Base-by-base conservation (phyloP, 2,797 vertebrate genomes). In the Momotus momota region DNA sequence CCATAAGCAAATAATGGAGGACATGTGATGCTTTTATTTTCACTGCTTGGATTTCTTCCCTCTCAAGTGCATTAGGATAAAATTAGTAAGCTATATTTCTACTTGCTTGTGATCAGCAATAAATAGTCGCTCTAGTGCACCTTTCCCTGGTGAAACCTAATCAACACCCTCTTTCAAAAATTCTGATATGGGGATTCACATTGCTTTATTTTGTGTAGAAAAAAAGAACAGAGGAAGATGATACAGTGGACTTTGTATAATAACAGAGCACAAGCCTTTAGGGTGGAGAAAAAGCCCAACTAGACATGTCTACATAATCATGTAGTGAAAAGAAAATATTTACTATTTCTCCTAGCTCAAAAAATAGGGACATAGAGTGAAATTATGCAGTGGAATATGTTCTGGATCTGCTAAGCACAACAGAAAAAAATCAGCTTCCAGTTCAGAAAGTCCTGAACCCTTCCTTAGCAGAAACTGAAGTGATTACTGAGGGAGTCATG, bases 41-140 rank as follows among this genome's bases (percentile, higher is more conserved):
- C 79, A 96, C 70, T 90, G 54, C 69, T 90, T 91, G 80, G 87
- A 89, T 92, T 83, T 94, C 69, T 78, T 88, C 75, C 78, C 85
- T 92, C 67, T 88, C 77, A 95, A 95, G 85, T 73, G 82, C 91
- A 95, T 96, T 67, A 96, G 87, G 89, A 87, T 66, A 92, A 95
- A 97, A 96, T 96, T 96, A 97, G 85, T 75, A 95, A 97, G 93
- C 31, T 69, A 12, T 83, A 94, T 94, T 92, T 96, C 94, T 91
- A 93, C 81, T 54, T 95, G 92, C 61, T 94, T 97, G 58, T 94
- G 93, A 97, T 94, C 95, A 96, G 72, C 81, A 94, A 55, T 77
- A 95, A 94, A 74, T 95, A 94, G 72, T 86, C 0, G 0, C 21
- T 90, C 27, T 33, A 77, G 62, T 71, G 79, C 43, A 90, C 48